A percentile compares a stretch with the other conserved stretches of the same genome.
Evolutionary conservation across 2,888 invertebrate genomes (phyloP).

Genomic region (Eudasyphora cyanicolor): DNA sequence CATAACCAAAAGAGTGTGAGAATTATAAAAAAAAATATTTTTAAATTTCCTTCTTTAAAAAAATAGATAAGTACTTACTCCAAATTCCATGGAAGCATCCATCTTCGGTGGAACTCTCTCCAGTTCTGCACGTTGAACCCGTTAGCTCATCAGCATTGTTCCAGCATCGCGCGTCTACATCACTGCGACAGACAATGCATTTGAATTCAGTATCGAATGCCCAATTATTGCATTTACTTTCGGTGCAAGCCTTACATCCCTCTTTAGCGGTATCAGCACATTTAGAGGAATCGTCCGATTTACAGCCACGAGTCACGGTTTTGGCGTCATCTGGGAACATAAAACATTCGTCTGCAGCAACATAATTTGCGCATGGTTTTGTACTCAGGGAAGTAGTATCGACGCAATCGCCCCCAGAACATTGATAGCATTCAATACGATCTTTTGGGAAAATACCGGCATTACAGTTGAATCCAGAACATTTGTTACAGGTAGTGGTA

Average conservation of each 20-base stretch:
- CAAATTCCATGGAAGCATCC: conserved; percentile 70
- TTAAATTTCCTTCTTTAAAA: too few species aligned
- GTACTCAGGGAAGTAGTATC: conserved; percentile 39
- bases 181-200: conserved; percentile 71
- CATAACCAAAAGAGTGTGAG: too few species aligned
- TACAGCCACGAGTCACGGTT: conserved; percentile 70
- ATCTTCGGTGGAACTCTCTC: neutral
- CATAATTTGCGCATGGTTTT: conserved; percentile 66
- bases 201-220: conserved; percentile 59
- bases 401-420: conserved; percentile 63
- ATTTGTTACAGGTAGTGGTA: conserved; percentile 61
- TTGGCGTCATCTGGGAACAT: conserved; percentile 59
- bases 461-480: conserved; percentile 67
- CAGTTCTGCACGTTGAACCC: conserved; percentile 58
- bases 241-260: conserved; percentile 66
- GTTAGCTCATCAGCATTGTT: conserved; percentile 11
- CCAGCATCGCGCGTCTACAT: conserved; percentile 38
- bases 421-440: conserved; percentile 69
- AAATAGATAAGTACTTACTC: conserved; percentile 71
- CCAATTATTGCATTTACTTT: conserved; percentile 67
- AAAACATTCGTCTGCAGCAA: conserved; percentile 68
- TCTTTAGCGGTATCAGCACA: conserved; percentile 58
- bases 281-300: conserved; percentile 65
- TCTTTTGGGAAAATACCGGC: conserved; percentile 67
- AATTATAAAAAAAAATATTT: too few species aligned